Evolutionary conservation across 2,888 invertebrate genomes (phyloP).

Genomic region (Pegoplata infirma): DNA sequence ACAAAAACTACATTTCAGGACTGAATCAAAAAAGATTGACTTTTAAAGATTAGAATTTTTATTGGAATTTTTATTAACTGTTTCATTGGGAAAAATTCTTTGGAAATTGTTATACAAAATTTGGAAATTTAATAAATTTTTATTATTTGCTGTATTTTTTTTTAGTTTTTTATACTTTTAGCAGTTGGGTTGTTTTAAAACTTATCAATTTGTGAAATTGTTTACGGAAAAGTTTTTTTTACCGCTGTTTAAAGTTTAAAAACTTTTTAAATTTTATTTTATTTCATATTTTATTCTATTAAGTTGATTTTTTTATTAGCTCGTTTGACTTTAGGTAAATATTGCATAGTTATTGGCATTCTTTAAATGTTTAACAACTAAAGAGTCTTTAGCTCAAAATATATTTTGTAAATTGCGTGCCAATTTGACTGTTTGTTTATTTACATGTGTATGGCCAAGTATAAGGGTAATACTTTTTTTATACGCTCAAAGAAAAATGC

Average conservation of each 20-base stretch:
- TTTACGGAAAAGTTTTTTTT: too few relatives aligned
- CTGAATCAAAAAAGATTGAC: background rate
- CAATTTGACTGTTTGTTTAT: slow-evolving; percentile 5
- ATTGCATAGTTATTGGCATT: slow-evolving; percentile 5
- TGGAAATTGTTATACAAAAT: too few relatives aligned
- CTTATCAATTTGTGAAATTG: too few relatives aligned
- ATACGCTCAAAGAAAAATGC: too few relatives aligned
- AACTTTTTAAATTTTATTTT: background rate
- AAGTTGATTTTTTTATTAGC: background rate
- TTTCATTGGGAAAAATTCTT: background rate
- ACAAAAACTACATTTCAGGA: background rate
- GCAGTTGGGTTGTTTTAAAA: too few relatives aligned
- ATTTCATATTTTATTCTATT: too few relatives aligned
- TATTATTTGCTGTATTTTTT: too few relatives aligned
- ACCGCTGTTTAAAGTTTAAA: too few relatives aligned
- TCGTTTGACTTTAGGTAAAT: background rate
- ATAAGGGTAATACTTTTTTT: too few relatives aligned
- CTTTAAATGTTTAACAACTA: background rate
- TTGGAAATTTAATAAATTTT: background rate
- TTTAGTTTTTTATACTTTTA: too few relatives aligned
- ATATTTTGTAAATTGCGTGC: background rate
- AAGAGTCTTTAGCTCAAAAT: too few relatives aligned
- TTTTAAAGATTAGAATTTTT: background rate
- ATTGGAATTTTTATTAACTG: background rate
- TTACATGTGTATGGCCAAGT: background rate